Evolutionary conservation across 2,797 vertebrate species (phyloP).

Genomic region (Sebastes ruberrimus): DNA sequence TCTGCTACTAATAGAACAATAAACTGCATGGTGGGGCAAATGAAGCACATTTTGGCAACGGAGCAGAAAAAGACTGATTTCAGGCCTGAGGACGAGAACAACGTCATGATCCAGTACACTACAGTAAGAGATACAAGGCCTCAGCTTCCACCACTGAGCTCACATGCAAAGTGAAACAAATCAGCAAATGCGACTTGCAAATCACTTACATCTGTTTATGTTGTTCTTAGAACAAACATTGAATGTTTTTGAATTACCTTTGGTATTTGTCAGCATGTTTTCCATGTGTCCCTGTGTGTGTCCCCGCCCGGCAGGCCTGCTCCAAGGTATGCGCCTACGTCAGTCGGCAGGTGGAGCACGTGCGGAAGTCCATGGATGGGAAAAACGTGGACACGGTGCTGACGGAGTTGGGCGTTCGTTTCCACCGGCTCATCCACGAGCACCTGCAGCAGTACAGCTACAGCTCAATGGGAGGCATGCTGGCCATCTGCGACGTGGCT

Average conservation of each 20-base stretch:
- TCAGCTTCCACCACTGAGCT: neutral
- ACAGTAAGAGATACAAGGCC: conserved; percentile 83
- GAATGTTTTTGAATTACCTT: neutral
- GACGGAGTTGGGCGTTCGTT: conserved; percentile 95
- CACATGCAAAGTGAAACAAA: conserved; percentile 34
- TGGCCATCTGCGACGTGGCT: conserved; percentile 98
- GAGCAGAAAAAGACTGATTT: conserved; percentile 99
- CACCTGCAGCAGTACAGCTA: conserved; percentile 98
- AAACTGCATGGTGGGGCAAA: conserved; percentile 98
- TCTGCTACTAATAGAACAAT: conserved; percentile 87
- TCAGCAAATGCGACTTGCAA: neutral
- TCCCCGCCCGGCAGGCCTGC: conserved; percentile 87
- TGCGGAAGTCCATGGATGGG: conserved; percentile 97
- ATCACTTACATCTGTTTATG: neutral
- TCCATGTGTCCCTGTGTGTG: conserved; percentile 1
- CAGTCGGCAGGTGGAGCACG: conserved; percentile 95
- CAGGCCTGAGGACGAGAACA: conserved; percentile 98
- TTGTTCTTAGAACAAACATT: neutral
- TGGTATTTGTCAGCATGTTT: neutral
- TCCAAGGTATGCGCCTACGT: conserved; percentile 96
- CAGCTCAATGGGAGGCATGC: conserved; percentile 99
- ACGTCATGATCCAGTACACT: conserved; percentile 97
- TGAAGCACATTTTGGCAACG: conserved; percentile 95
- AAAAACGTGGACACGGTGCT: conserved; percentile 98
- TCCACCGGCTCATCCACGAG: conserved; percentile 96